Conservation (phyloP, 2,113 vertebrate genomes). For the Pedionomus torquatus region DNA sequence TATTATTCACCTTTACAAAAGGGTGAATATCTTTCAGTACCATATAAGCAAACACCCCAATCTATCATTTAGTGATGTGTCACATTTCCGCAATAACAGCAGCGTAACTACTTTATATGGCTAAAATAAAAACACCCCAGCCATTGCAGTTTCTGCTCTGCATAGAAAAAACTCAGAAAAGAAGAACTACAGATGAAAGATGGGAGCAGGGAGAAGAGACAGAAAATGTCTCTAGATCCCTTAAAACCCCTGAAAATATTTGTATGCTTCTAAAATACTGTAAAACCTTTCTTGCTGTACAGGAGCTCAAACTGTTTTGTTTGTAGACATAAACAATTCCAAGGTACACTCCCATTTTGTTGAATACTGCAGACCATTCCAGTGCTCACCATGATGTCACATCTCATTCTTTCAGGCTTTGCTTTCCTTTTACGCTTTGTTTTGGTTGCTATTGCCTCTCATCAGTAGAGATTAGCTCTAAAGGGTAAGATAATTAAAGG, state of each 20-base stretch:
- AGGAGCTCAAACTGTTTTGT: neutral
- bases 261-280: neutral
- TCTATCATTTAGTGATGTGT: neutral
- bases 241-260: neutral
- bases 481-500: no score
- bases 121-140: neutral
- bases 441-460: neutral
- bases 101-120: neutral
- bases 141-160: neutral
- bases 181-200: neutral
- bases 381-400: neutral
- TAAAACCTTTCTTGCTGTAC: neutral
- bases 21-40: neutral
- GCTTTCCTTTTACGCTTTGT: neutral
- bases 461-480: neutral
- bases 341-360: neutral
- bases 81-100: neutral
- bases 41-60: neutral
- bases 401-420: neutral
- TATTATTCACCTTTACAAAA: neutral
- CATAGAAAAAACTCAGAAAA: neutral
- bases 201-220: neutral
- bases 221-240: neutral
- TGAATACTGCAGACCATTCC: neutral
- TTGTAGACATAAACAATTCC: neutral